Conservation (phyloP, 2,888 invertebrate species). For the Pteria penguin region DNA sequence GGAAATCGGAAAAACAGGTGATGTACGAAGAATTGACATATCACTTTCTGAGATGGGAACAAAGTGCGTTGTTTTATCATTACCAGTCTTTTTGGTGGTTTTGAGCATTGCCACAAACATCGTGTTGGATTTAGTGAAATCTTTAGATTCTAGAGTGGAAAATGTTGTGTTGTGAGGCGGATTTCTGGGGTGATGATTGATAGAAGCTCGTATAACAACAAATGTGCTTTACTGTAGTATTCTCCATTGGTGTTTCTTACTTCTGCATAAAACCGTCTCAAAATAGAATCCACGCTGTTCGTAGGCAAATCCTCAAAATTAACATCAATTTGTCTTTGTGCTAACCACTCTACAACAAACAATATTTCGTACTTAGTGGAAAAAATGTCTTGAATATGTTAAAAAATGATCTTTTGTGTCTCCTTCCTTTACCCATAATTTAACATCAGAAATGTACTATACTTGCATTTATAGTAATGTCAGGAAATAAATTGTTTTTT, state of each 20-base stretch:
- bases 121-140: constrained; percentile 1
- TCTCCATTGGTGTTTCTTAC: constrained; percentile 13
- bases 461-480: too few relatives aligned
- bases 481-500: too few relatives aligned
- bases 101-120: constrained; percentile 18
- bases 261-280: constrained; percentile 2
- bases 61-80: constrained; percentile 8
- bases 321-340: too few relatives aligned
- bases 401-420: too few relatives aligned
- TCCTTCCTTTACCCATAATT: too few relatives aligned
- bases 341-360: too few relatives aligned
- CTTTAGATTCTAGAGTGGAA: background rate
- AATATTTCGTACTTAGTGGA: too few relatives aligned
- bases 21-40: too few relatives aligned
- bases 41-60: constrained; percentile 10
- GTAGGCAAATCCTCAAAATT: constrained; percentile 9
- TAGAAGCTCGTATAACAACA: constrained; percentile 18
- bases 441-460: too few relatives aligned
- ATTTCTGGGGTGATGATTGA: constrained; percentile 1
- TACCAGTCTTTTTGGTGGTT: constrained; percentile 4
- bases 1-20: too few relatives aligned
- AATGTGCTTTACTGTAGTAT: constrained; percentile 8
- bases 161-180: constrained; percentile 7
- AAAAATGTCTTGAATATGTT: too few relatives aligned
- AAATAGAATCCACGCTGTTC: background rate